phyloP scores from a whole-genome alignment of 1,140 invertebrate genomes.

The Procambarus virginalis region DNA sequence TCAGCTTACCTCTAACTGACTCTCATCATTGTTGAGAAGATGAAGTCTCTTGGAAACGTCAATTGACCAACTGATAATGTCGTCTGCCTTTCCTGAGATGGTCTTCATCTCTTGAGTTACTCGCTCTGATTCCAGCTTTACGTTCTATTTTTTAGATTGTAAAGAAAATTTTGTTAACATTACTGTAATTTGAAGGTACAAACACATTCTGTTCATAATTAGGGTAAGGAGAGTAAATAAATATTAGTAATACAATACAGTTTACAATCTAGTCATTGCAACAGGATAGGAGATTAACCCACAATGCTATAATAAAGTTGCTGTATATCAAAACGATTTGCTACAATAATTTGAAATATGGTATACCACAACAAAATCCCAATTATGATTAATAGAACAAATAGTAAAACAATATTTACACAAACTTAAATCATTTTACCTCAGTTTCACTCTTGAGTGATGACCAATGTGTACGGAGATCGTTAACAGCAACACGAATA shows the following conservation, averaged over 20 bases:
- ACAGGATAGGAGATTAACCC: too few species aligned
- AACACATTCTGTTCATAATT: neutral
- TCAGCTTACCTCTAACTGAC: slow-evolving; percentile 72
- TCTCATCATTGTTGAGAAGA: slow-evolving; percentile 78
- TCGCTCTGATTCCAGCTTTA: slow-evolving; percentile 37
- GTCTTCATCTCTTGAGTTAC: slow-evolving; percentile 17
- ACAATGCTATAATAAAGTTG: too few species aligned
- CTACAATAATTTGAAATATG: too few species aligned
- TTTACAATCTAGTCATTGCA: neutral
- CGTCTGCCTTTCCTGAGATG: slow-evolving; percentile 19
- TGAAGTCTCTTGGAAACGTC: slow-evolving; percentile 76
- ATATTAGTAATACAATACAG: neutral
- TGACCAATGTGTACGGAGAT: slow-evolving; percentile 80
- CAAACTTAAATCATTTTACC: slow-evolving; percentile 66
- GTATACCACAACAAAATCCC: too few species aligned
- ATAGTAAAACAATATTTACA: too few species aligned
- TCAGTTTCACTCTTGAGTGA: slow-evolving; percentile 82
- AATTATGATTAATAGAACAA: too few species aligned
- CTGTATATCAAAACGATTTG: too few species aligned
- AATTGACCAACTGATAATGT: slow-evolving; percentile 72
- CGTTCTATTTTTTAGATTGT: slow-evolving; percentile 22
- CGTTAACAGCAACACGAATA: slow-evolving; percentile 78
- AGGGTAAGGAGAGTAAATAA: neutral
- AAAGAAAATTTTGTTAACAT: slow-evolving; percentile 34
- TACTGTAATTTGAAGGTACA: neutral